These are phyloP conservation scores for Exocentrus adspersus DNA, from an alignment of 2,888 invertebrate genomes.

Conservation along the genomic window DNA sequence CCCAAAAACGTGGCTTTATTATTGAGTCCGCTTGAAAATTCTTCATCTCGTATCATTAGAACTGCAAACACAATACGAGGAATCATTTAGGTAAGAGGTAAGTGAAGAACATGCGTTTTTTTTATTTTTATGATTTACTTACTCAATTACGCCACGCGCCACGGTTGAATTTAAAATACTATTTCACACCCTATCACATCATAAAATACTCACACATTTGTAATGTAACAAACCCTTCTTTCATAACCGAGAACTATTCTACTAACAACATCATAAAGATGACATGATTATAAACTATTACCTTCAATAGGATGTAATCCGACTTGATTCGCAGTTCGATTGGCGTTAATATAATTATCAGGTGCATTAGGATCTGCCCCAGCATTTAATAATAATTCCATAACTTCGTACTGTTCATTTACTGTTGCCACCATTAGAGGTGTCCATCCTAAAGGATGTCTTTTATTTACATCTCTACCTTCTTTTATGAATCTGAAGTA, in stretches of 20 bases:
- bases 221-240: too few relatives aligned
- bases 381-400: slow-evolving; percentile 71
- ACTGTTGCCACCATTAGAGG: slow-evolving; percentile 86
- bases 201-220: too few relatives aligned
- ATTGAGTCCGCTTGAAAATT: slow-evolving; percentile 79
- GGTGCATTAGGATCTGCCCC: slow-evolving; percentile 84
- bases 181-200: too few relatives aligned
- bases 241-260: too few relatives aligned
- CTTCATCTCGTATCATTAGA: slow-evolving; percentile 78
- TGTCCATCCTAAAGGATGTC: slow-evolving; percentile 88
- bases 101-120: too few relatives aligned
- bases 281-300: too few relatives aligned
- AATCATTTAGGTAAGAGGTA: too few relatives aligned
- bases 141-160: too few relatives aligned
- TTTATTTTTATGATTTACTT: too few relatives aligned
- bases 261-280: too few relatives aligned
- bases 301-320: slow-evolving; percentile 80
- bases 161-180: too few relatives aligned
- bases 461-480: slow-evolving; percentile 72
- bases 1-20: slow-evolving; percentile 82
- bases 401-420: slow-evolving; percentile 73
- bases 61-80: slow-evolving; percentile 63
- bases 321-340: slow-evolving; percentile 72
- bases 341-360: slow-evolving; percentile 80
- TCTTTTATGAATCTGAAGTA: slow-evolving; percentile 62